Conservation (phyloP, 2,113 vertebrate species). For the Oenanthe melanoleuca region DNA sequence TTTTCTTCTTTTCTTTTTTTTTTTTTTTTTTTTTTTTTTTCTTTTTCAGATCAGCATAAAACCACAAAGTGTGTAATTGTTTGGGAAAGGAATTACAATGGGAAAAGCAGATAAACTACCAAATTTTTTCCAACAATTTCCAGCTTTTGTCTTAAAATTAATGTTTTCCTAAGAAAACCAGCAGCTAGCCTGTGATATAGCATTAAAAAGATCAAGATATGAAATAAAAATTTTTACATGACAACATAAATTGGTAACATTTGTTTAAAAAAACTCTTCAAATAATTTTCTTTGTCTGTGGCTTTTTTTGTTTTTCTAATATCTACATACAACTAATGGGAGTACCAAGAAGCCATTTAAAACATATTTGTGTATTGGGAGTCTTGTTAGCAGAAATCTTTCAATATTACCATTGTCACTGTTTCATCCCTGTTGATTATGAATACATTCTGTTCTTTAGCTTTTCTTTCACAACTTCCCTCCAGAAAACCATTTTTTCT, state of each 20-base stretch:
- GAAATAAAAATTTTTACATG: background rate
- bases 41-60: background rate
- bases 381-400: background rate
- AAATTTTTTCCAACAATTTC: background rate
- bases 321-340: background rate
- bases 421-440: background rate
- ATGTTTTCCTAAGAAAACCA: background rate
- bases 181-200: background rate
- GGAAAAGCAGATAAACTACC: background rate
- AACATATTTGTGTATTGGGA: background rate
- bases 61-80: background rate
- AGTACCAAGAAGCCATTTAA: background rate
- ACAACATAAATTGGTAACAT: background rate
- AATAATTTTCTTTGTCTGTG: background rate
- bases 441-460: background rate
- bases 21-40: background rate
- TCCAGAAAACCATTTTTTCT: no score
- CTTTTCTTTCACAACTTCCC: background rate
- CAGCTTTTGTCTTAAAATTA: background rate
- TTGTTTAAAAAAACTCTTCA: rapidly evolving
- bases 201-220: background rate
- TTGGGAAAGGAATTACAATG: background rate
- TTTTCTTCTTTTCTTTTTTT: no score
- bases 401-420: rapidly evolving
- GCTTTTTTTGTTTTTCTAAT: background rate